Evolutionary conservation across 2,113 vertebrate species (phyloP), one percentile per base, ranked within the genome.

Genomic region (Puffinus mauretanicus): DNA sequence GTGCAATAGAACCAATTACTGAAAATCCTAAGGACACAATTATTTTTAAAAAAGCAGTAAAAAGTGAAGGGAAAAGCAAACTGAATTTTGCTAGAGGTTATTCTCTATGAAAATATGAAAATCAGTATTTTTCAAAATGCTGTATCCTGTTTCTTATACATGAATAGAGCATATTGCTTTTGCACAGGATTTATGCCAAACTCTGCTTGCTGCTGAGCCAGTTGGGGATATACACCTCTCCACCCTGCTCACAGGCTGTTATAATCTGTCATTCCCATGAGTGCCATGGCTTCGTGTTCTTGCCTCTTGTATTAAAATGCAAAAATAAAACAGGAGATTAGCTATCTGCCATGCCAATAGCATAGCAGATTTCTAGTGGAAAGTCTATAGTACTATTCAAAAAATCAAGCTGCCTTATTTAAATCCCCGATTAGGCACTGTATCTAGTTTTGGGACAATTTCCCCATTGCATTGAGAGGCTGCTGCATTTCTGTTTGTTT

Each of bases 31-130:
- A 90, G 54, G 86, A 95, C 22, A 87, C 58, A 95, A 85, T 82
- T 91, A 82, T 90, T 96, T 97, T 97, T 60, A 57, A 96, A 97
- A 97, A 96, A 69, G 54, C 80, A 90, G 40, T 83, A 91, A 92
- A 92, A 96, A 92, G 26, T 13, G 15, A 77, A 96, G 38, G 85
- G 38, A 69, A 87, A 73, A 97, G 47, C 54, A 90, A 96, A 96
- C 36, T 96, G 70, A 95, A 76, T 97, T 82, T 93, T 94, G 57
- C 86, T 49, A 76, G 73, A 66, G 79, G 94, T 95, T 95, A 70
- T 93, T 94, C 84, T 75, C 66, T 51, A 32, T 13, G 5, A 79
- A 30, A 93, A 90, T 36, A 82, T 46, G 49, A 91, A 96, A 95
- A 92, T 70, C 54, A 32, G 72, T 82, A 22, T 72, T 87, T 96